These are phyloP conservation scores for Chelonus formosanus DNA, from an alignment of 2,888 invertebrate species.

Conservation along the genomic window DNA sequence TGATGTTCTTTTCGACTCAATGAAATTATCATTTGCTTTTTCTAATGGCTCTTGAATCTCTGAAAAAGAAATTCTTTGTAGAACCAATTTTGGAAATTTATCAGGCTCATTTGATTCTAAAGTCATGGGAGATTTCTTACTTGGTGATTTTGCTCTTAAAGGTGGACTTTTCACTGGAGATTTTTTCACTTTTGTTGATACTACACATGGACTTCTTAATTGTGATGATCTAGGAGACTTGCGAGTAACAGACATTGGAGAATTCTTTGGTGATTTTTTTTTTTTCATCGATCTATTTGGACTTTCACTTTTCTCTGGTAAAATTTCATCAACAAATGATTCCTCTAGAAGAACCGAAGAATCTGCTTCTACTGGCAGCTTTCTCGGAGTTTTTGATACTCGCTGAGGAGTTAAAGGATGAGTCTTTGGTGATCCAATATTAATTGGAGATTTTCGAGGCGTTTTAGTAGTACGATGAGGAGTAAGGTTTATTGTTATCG, in stretches of 20 bases:
- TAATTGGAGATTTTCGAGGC: constrained; percentile 50
- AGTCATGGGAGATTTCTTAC: constrained; percentile 4
- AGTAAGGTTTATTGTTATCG: constrained; percentile 46
- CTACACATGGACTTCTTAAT: constrained; percentile 36
- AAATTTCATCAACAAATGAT: constrained; percentile 32
- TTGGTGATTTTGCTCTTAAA: not conserved
- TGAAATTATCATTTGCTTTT: constrained; percentile 23
- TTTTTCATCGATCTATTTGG: too few relatives aligned
- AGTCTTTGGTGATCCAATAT: constrained; percentile 51
- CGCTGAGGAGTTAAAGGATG: constrained; percentile 41
- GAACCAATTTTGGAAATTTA: constrained; percentile 32
- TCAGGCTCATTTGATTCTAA: constrained; percentile 5
- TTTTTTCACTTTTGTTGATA: constrained; percentile 33
- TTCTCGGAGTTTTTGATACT: constrained; percentile 49
- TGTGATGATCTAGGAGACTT: constrained; percentile 47
- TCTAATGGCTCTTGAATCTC: constrained; percentile 13
- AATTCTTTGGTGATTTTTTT: not conserved
- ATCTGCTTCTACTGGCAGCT: constrained; percentile 42
- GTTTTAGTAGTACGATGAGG: constrained; percentile 52
- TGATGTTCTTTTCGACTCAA: too few relatives aligned
- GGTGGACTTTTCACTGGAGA: constrained; percentile 16
- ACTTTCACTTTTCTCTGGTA: too few relatives aligned
- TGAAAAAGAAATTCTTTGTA: constrained; percentile 24
- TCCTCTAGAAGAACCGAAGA: constrained; percentile 43
- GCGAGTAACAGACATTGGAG: constrained; percentile 33